phyloP scores from a whole-genome alignment of 2,888 invertebrate genomes.

The Pollenia amentaria region DNA sequence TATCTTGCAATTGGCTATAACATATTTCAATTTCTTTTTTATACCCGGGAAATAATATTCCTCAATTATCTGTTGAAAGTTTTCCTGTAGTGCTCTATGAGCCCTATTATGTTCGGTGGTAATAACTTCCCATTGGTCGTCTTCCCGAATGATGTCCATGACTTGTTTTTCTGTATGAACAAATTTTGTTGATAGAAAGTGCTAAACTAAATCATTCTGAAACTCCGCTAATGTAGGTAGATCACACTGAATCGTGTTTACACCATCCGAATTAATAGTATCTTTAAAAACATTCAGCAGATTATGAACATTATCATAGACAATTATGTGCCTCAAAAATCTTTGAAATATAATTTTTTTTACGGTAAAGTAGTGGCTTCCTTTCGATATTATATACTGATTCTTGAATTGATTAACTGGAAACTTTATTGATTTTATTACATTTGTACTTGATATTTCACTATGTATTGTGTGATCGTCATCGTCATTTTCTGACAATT shows the following conservation, averaged over 20 bases:
- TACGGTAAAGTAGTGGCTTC: no score
- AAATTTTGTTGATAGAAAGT: conserved; percentile 54
- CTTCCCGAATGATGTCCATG: conserved; percentile 49
- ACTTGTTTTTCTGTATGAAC: conserved; percentile 58
- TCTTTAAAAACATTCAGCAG: conserved; percentile 19
- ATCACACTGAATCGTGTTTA: conserved; percentile 44
- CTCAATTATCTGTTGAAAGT: conserved; percentile 31
- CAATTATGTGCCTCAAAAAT: no score
- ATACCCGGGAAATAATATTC: conserved; percentile 58
- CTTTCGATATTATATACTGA: no score
- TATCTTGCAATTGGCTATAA: conserved; percentile 56
- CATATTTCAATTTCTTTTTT: conserved; percentile 35
- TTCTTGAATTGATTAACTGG: no score
- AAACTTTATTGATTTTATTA: no score
- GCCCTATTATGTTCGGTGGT: conserved; percentile 18
- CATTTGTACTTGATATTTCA: not conserved
- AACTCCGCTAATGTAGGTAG: conserved; percentile 38
- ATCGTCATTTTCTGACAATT: not conserved
- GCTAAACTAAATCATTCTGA: conserved; percentile 34
- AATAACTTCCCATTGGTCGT: conserved; percentile 46
- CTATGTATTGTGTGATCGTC: conserved; percentile 12
- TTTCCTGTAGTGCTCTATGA: conserved; percentile 18
- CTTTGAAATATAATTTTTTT: no score
- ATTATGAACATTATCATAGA: conserved; percentile 7
- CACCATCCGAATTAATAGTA: conserved; percentile 40